These are phyloP conservation scores for Hofmannophila pseudospretella DNA, from an alignment of 2,888 invertebrate genomes.

Conservation along the genomic window DNA sequence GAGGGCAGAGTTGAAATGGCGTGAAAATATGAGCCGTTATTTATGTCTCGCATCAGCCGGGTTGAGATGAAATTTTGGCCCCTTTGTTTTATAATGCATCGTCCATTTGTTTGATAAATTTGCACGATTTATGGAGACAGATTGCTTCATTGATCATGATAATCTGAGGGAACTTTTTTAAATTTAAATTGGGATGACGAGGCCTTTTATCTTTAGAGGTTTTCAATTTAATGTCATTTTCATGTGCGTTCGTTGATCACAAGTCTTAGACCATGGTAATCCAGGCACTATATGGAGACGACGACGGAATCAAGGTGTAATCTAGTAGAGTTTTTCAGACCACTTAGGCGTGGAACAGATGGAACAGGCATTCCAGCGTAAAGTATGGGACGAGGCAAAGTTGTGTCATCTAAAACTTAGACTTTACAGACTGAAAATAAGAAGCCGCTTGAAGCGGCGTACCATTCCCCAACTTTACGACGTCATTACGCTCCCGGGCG, in stretches of 20 bases:
- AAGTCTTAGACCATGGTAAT: no score
- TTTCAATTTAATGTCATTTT: neutral
- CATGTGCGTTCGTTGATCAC: no score
- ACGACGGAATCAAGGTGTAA: no score
- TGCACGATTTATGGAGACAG: slow-evolving; percentile 17
- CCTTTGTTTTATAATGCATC: slow-evolving; percentile 16
- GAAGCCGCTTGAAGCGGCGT: slow-evolving; percentile 19
- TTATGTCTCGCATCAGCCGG: slow-evolving; percentile 49
- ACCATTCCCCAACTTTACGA: slow-evolving; percentile 48
- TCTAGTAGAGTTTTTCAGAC: no score
- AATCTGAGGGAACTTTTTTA: slow-evolving; percentile 1
- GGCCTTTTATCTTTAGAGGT: no score
- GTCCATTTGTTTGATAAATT: slow-evolving; percentile 27
- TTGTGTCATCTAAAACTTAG: no score
- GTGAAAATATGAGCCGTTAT: slow-evolving; percentile 74
- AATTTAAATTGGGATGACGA: neutral
- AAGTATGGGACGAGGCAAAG: no score
- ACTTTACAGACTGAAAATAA: slow-evolving; percentile 7
- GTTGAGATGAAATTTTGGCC: slow-evolving; percentile 44
- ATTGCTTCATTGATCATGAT: slow-evolving; percentile 17
- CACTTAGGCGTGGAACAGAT: no score
- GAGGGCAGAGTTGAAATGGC: slow-evolving; percentile 71
- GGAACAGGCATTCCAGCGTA: no score
- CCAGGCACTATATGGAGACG: no score
- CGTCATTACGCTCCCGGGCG: slow-evolving; percentile 53